phyloP scores from a whole-genome alignment of 2,113 vertebrate species.

The Phalacrocorax carbo region DNA sequence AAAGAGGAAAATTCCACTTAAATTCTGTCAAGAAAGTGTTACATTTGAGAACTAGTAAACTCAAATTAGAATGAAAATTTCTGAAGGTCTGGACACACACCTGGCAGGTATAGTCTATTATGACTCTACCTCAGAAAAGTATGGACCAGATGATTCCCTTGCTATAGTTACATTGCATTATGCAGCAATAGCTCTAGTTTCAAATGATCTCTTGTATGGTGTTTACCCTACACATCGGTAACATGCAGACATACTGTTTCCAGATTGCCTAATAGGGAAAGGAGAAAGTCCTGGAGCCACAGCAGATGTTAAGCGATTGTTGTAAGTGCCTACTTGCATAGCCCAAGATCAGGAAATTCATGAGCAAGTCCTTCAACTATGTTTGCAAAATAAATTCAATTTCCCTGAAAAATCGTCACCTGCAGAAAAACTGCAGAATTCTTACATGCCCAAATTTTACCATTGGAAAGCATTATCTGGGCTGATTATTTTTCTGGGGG shows the following conservation, averaged over 20 bases:
- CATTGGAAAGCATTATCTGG: background rate
- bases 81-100: background rate
- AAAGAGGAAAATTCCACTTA: background rate
- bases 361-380: accelerated
- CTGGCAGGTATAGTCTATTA: background rate
- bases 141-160: background rate
- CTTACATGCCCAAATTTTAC: background rate
- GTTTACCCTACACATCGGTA: background rate
- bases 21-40: background rate
- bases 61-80: background rate
- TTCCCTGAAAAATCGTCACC: background rate
- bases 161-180: background rate
- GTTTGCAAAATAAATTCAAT: background rate
- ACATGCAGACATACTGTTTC: background rate
- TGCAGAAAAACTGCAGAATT: background rate
- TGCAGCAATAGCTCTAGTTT: background rate
- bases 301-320: background rate
- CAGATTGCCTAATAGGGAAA: background rate
- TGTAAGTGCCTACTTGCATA: background rate
- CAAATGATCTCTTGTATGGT: background rate
- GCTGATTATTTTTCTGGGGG: background rate
- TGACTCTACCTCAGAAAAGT: background rate
- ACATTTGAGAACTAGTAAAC: background rate
- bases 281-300: background rate
- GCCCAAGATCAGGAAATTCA: background rate